These are phyloP conservation scores for Dryobates pubescens DNA, from an alignment of 2,797 vertebrate genomes.

Conservation along the genomic window DNA sequence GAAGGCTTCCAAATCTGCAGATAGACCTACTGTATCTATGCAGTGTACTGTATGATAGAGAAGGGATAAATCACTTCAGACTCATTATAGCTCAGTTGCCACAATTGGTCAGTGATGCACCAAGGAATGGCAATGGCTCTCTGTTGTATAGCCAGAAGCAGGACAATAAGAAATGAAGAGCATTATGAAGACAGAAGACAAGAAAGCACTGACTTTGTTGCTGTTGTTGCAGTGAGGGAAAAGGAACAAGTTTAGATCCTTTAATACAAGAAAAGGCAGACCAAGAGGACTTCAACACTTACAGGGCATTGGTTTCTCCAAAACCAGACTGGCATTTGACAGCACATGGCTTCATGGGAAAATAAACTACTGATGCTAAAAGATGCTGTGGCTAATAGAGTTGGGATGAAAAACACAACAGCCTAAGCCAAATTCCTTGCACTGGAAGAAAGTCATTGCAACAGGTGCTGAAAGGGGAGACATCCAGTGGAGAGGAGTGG, in stretches of 20 bases:
- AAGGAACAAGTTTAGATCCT: neutral
- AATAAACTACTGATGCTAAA: neutral
- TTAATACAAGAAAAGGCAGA: neutral
- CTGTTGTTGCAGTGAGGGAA: neutral
- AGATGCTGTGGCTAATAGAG: neutral
- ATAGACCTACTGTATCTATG: neutral
- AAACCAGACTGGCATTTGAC: neutral
- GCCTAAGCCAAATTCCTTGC: neutral
- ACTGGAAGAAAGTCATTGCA: neutral
- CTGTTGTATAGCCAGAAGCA: neutral
- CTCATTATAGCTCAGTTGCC: neutral
- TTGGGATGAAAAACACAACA: neutral
- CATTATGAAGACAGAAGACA: neutral
- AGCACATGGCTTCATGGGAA: neutral
- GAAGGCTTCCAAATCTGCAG: neutral
- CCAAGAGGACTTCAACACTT: neutral
- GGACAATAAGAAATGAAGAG: neutral
- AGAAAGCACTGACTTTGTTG: neutral
- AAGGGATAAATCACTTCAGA: neutral
- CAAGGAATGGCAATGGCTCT: neutral
- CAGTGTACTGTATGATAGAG: neutral
- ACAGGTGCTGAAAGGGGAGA: neutral
- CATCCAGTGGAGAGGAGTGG: accelerated
- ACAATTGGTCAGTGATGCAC: neutral
- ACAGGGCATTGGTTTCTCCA: neutral